Conservation (phyloP, 2,797 vertebrate species). For the Carcharodon carcharias region DNA sequence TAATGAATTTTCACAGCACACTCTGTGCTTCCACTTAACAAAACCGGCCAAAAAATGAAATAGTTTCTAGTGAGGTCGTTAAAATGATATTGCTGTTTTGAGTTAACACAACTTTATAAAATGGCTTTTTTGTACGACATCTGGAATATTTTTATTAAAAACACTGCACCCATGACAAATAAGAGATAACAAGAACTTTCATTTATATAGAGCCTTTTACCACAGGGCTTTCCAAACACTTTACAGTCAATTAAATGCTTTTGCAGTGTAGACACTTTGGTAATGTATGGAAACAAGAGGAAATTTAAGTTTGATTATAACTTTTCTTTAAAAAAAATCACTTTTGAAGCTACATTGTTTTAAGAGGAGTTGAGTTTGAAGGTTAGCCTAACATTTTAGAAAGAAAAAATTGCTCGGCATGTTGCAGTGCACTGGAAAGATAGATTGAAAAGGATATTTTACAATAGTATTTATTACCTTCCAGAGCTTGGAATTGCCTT, state of each 20-base stretch:
- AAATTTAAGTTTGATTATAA: neutral
- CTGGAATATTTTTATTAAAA: neutral
- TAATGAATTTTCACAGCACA: slow-evolving; percentile 15
- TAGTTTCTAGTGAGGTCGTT: neutral
- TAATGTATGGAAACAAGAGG: neutral
- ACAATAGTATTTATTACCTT: neutral
- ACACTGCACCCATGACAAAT: neutral
- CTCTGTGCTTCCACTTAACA: neutral
- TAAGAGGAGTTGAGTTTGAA: neutral
- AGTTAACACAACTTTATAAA: neutral
- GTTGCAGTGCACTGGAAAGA: neutral
- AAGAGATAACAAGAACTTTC: neutral
- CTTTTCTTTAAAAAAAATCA: neutral
- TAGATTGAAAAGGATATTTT: neutral
- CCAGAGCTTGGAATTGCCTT: neutral
- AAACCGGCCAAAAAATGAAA: neutral
- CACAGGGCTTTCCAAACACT: neutral
- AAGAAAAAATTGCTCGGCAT: neutral
- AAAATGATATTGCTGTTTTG: neutral
- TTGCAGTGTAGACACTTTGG: neutral
- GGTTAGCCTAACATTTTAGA: neutral
- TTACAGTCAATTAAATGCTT: neutral
- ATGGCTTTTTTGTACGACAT: neutral
- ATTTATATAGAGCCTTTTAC: neutral
- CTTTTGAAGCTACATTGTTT: neutral